Conservation (phyloP, 1,140 invertebrate species). For the Centruroides sculpturatus region DNA sequence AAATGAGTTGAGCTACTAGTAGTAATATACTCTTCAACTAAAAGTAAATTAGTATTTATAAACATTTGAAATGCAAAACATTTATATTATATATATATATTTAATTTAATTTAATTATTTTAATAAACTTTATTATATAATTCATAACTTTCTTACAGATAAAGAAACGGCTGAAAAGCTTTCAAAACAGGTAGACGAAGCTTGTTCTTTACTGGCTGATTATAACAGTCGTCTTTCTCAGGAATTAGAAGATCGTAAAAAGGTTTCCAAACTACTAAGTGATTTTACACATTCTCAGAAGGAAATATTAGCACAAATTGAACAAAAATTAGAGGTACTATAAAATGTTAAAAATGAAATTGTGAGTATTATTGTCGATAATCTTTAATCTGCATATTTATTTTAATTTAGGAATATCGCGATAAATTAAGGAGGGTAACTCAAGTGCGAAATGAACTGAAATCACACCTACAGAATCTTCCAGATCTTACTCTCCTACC, state of each 20-base stretch:
- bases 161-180: conserved; percentile 53
- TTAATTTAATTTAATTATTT: too few relatives aligned
- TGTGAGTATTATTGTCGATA: too few relatives aligned
- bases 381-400: too few relatives aligned
- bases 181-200: conserved; percentile 64
- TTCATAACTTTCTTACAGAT: conserved; percentile 34
- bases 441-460: conserved; percentile 65
- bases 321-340: conserved; percentile 65
- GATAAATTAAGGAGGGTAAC: conserved; percentile 73
- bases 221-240: conserved; percentile 72
- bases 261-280: conserved; percentile 64
- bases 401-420: conserved; percentile 58
- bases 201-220: conserved; percentile 63
- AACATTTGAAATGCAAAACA: too few relatives aligned
- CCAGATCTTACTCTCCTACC: conserved; percentile 81
- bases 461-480: conserved; percentile 79
- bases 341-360: neutral
- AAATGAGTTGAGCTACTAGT: too few relatives aligned
- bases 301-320: conserved; percentile 65
- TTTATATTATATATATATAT: too few relatives aligned
- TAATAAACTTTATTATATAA: too few relatives aligned
- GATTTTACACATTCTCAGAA: conserved; percentile 74
- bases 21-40: too few relatives aligned
- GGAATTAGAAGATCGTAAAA: conserved; percentile 74
- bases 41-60: too few relatives aligned